phyloP scores from a whole-genome alignment of 2,113 vertebrate species.

The Chaenocephalus aceratus region DNA sequence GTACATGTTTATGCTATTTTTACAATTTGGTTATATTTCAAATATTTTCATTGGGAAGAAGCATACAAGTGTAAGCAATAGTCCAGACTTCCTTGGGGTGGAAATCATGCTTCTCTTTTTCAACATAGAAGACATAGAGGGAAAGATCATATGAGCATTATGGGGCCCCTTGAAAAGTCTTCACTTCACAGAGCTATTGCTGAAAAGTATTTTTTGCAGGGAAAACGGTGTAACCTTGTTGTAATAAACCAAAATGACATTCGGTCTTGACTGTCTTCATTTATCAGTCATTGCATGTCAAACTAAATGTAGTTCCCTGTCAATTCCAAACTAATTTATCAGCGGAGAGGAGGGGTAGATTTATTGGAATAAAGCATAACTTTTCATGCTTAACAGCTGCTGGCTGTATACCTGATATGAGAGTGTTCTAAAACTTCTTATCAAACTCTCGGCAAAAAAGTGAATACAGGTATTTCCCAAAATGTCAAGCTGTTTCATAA shows the following conservation, averaged over 20 bases:
- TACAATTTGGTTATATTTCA: no score
- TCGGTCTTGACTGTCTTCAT: not conserved
- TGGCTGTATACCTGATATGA: not conserved
- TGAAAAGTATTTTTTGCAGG: not conserved
- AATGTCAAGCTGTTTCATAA: not conserved
- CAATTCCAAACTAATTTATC: not conserved
- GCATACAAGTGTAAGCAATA: no score
- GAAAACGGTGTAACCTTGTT: not conserved
- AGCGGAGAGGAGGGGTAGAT: not conserved
- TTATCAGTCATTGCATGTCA: not conserved
- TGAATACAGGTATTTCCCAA: not conserved
- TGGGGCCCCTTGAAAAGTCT: not conserved
- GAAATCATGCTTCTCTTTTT: no score
- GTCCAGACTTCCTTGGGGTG: no score
- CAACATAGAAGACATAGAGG: no score
- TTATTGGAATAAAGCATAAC: not conserved
- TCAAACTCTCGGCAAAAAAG: conserved; percentile 5
- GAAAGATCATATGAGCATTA: no score
- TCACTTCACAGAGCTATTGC: not conserved
- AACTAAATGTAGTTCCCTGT: not conserved
- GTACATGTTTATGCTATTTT: no score
- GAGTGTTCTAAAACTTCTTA: conserved; percentile 11
- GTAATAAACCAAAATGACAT: not conserved
- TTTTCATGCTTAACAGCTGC: not conserved
- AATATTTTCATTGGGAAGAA: no score